Evolutionary conservation across 2,888 invertebrate genomes (phyloP).

Genomic region (Pristionchus mayeri): DNA sequence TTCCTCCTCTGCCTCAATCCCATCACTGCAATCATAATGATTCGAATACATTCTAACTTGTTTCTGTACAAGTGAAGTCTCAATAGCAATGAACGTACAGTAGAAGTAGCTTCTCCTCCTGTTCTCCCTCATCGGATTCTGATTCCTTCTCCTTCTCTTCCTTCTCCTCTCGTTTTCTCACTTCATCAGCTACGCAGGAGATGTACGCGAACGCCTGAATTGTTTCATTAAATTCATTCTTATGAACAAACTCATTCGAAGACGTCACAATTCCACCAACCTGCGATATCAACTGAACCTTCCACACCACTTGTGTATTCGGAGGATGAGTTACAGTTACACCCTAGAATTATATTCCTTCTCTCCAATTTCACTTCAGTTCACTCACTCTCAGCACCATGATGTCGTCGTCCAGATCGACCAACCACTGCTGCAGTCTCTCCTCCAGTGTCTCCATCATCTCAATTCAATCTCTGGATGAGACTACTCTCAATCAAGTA

Average conservation of each 20-base stretch:
- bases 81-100: not conserved
- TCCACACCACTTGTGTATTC: conserved; percentile 3
- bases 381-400: conserved; percentile 11
- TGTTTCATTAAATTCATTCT: no score
- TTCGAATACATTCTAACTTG: not conserved
- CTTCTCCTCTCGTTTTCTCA: not conserved
- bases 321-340: not conserved
- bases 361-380: not conserved
- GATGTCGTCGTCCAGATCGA: not conserved
- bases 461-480: not conserved
- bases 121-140: conserved; percentile 25
- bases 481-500: not conserved
- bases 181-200: not conserved
- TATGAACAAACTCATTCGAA: no score
- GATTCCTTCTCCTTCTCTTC: not conserved
- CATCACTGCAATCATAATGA: not conserved
- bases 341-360: not conserved
- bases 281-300: conserved; percentile 4
- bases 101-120: not conserved
- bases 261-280: not conserved
- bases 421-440: not conserved
- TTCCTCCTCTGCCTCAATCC: not conserved
- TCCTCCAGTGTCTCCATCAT: conserved; percentile 4
- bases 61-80: not conserved
- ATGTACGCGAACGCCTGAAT: conserved; percentile 23